A percentile compares a stretch with the other conserved stretches of the same genome.
Evolutionary conservation across 2,888 invertebrate genomes (phyloP).

Genomic region (Drosophila suboccidentalis): DNA sequence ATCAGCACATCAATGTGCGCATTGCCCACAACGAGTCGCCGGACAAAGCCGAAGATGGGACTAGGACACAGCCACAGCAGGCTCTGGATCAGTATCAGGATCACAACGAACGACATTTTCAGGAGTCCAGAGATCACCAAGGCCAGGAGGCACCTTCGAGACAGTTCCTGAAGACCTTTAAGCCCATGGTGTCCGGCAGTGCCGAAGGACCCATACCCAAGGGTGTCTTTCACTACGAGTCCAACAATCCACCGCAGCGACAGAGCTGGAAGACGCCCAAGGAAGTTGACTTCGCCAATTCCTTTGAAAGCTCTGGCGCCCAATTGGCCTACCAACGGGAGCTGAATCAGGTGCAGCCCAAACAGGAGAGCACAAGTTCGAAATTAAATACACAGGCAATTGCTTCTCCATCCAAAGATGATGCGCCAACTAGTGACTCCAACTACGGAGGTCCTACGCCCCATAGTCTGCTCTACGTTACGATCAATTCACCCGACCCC

Average conservation of each 20-base stretch:
- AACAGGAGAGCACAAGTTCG: constrained; percentile 9
- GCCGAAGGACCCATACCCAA: constrained; percentile 60
- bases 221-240: constrained; percentile 79
- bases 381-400: constrained; percentile 63
- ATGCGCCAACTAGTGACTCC: constrained; percentile 5
- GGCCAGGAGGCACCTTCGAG: constrained; percentile 81
- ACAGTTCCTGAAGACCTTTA: constrained; percentile 83
- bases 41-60: constrained; percentile 32
- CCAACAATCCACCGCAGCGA: constrained; percentile 37
- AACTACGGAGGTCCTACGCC: constrained; percentile 52
- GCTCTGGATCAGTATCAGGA: constrained; percentile 34
- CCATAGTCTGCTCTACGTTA: constrained; percentile 73
- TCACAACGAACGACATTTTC: neutral
- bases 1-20: constrained; percentile 81
- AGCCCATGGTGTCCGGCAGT: constrained; percentile 64
- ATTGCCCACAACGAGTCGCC: constrained; percentile 70
- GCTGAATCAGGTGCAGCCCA: constrained; percentile 24
- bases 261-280: constrained; percentile 22
- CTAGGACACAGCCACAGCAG: constrained; percentile 48
- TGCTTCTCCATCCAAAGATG: constrained; percentile 31
- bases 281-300: constrained; percentile 30
- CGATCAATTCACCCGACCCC: constrained; percentile 55
- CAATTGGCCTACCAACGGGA: constrained; percentile 62
- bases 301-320: constrained; percentile 53
- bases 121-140: constrained; percentile 15